These are phyloP conservation scores for Phenacoccus solenopsis DNA, from an alignment of 1,140 invertebrate species.

Conservation along the genomic window DNA sequence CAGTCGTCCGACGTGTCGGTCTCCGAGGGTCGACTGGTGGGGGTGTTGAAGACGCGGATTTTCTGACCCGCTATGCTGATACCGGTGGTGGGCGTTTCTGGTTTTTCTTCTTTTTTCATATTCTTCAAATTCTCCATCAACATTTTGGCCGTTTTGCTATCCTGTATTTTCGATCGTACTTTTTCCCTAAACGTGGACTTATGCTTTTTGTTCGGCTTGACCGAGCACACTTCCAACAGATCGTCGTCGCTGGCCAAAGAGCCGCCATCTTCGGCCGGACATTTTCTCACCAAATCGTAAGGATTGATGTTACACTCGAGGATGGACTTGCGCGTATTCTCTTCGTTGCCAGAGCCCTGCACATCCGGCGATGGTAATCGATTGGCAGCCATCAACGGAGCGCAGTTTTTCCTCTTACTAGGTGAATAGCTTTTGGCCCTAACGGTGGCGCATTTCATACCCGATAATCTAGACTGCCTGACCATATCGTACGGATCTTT, in stretches of 20 bases:
- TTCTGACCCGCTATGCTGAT: constrained; percentile 37
- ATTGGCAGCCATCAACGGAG: constrained; percentile 32
- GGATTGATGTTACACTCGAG: constrained; percentile 74
- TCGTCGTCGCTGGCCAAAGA: constrained; percentile 30
- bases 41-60: constrained; percentile 36
- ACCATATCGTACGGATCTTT: constrained; percentile 67
- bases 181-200: constrained; percentile 25
- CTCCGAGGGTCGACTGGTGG: constrained; percentile 25
- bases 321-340: constrained; percentile 44
- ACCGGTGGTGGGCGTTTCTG: constrained; percentile 29
- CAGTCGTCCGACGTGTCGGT: constrained; percentile 8
- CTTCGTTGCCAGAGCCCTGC: background rate
- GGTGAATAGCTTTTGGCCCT: constrained; percentile 43
- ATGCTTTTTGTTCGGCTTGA: background rate
- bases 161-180: constrained; percentile 20
- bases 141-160: constrained; percentile 6
- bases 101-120: background rate
- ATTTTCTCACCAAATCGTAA: constrained; percentile 55
- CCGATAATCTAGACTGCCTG: constrained; percentile 51
- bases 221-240: background rate
- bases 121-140: background rate
- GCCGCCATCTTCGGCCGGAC: constrained; percentile 20
- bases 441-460: constrained; percentile 36
- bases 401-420: constrained; percentile 34
- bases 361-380: constrained; percentile 16